phyloP scores from a whole-genome alignment of 2,113 vertebrate genomes.

The Bucco capensis region DNA sequence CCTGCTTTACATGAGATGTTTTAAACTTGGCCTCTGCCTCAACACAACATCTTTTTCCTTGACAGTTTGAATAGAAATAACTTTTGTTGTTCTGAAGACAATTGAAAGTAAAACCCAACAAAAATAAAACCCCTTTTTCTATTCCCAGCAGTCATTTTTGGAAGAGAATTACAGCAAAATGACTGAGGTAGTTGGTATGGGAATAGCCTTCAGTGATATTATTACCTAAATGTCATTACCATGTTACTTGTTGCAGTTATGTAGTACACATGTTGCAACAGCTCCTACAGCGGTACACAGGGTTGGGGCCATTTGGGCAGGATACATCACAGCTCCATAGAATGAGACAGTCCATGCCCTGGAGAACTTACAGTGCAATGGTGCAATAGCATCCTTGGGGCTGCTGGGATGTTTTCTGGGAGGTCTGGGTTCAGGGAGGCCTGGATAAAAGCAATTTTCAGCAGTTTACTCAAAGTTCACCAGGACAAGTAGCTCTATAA shows the following conservation, averaged over 20 bases:
- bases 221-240: not conserved
- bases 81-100: not conserved
- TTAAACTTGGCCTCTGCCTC: not conserved
- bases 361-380: accelerated
- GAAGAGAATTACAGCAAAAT: not conserved
- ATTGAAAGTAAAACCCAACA: not conserved
- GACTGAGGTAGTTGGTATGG: not conserved
- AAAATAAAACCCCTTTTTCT: not conserved
- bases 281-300: accelerated
- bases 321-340: not conserved
- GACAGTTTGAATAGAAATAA: not conserved
- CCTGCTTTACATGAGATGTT: not conserved
- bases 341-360: not conserved
- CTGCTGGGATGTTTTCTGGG: not conserved
- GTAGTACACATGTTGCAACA: not conserved
- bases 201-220: not conserved
- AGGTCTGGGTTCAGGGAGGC: not conserved
- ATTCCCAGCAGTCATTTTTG: not conserved
- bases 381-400: not conserved
- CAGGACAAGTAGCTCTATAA: not conserved
- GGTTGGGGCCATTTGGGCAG: not conserved
- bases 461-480: not conserved
- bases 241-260: accelerated
- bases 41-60: not conserved
- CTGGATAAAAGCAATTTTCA: not conserved